These are phyloP conservation scores for Pantherophis vulpinus DNA, from an alignment of 2,797 vertebrate species.

Conservation along the genomic window DNA sequence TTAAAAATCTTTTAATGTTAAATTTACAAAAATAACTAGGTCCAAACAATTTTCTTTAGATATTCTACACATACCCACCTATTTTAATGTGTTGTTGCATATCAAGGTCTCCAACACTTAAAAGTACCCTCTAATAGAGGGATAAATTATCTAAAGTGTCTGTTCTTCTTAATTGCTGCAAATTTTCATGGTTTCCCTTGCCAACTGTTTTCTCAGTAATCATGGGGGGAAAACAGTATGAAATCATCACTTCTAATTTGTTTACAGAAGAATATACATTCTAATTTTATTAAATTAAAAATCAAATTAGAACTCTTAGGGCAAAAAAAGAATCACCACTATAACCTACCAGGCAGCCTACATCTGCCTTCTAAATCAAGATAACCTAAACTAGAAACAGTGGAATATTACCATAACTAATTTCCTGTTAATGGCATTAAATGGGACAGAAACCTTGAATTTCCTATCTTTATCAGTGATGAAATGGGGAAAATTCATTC, in stretches of 20 bases:
- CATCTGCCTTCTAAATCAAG: slow-evolving; percentile 2
- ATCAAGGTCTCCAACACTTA: not conserved
- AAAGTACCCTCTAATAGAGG: not conserved
- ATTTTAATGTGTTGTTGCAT: not conserved
- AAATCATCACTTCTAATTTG: slow-evolving; percentile 6
- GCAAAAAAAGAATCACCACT: not conserved
- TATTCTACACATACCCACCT: not conserved
- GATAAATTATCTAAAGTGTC: slow-evolving; percentile 41
- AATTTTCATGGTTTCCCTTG: slow-evolving; percentile 38
- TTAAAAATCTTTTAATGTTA: slow-evolving; percentile 34
- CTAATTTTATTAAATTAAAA: not conserved
- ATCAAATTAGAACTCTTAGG: not conserved
- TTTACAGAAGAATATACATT: not conserved
- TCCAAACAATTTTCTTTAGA: not conserved
- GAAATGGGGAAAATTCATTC: not conserved
- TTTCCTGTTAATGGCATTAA: not conserved
- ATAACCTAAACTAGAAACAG: slow-evolving; percentile 17
- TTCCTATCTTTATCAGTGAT: not conserved
- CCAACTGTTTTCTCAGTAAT: slow-evolving; percentile 54
- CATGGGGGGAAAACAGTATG: slow-evolving; percentile 22
- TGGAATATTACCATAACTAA: not conserved
- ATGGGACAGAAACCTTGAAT: not conserved
- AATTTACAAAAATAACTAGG: not conserved
- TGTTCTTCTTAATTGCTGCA: slow-evolving; percentile 42
- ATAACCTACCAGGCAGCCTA: not conserved